Conservation (phyloP, 35 echinoderm and acorn worm genomes). For the Lytechinus pictus region DNA sequence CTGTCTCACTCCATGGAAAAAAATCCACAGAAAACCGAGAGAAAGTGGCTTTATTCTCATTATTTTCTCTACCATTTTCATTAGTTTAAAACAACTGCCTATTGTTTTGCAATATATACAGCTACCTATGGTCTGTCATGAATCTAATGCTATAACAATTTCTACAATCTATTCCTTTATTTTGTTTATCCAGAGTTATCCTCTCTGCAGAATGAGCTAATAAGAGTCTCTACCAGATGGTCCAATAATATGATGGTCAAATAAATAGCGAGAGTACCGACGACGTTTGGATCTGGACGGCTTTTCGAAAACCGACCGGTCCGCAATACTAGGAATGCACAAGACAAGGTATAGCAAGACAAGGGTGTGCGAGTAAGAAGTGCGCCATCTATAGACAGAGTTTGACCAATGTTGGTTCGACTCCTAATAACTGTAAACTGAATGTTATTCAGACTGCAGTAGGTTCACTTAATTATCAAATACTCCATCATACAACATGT, state of each 20-base stretch:
- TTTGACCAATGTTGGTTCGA: too few species aligned
- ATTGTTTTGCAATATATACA: not conserved
- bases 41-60: not conserved
- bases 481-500: too few species aligned
- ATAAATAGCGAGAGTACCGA: not conserved
- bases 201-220: not conserved
- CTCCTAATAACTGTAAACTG: too few species aligned
- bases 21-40: not conserved
- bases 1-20: not conserved
- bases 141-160: not conserved
- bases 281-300: not conserved
- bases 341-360: not conserved
- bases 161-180: not conserved
- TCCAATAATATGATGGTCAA: not conserved
- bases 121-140: not conserved
- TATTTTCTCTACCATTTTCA: not conserved
- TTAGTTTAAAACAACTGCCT: not conserved
- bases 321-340: not conserved
- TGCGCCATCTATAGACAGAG: too few species aligned
- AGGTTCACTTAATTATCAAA: too few species aligned
- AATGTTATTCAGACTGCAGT: too few species aligned
- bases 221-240: not conserved
- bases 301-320: not conserved
- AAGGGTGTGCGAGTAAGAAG: not conserved
- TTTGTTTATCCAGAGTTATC: conserved; percentile 2